phyloP scores from a whole-genome alignment of 1,140 invertebrate species.

The Drosophila pallidifrons region DNA sequence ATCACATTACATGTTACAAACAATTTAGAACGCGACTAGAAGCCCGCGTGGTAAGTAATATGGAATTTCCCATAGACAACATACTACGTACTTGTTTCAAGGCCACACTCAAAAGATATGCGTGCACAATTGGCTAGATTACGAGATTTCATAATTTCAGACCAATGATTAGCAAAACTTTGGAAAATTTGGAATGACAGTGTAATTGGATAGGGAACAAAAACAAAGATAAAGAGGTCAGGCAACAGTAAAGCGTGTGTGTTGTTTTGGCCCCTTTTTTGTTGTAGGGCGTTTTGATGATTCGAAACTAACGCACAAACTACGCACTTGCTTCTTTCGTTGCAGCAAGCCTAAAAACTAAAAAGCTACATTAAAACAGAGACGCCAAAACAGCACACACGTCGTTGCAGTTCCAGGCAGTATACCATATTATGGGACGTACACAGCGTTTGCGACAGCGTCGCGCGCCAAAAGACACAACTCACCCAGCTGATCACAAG shows the following conservation, averaged over 20 bases:
- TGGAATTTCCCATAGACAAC: background rate
- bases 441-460: constrained; percentile 60
- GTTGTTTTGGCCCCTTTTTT: constrained; percentile 72
- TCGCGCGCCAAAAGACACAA: constrained; percentile 17
- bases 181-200: constrained; percentile 16
- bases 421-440: constrained; percentile 61
- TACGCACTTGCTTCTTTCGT: constrained; percentile 75
- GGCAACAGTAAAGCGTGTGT: constrained; percentile 70
- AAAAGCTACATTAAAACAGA: constrained; percentile 8
- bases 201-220: constrained; percentile 1
- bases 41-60: constrained; percentile 64
- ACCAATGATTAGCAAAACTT: constrained; percentile 43
- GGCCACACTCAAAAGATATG: constrained; percentile 51
- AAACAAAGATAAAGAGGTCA: constrained; percentile 42
- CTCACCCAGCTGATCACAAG: background rate
- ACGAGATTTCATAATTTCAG: constrained; percentile 71
- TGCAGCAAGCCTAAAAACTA: constrained; percentile 66
- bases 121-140: constrained; percentile 50
- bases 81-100: constrained; percentile 39
- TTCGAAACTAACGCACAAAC: constrained; percentile 45
- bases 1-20: constrained; percentile 45
- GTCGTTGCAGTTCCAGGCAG: constrained; percentile 33
- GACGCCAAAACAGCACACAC: constrained; percentile 75
- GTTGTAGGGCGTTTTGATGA: constrained; percentile 1
- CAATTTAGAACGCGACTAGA: constrained; percentile 42